Percentiles rank a stretch among this genome's conserved stretches.
These are phyloP conservation scores for Upupa epops DNA, from an alignment of 2,113 vertebrate species.

Conservation along the genomic window DNA sequence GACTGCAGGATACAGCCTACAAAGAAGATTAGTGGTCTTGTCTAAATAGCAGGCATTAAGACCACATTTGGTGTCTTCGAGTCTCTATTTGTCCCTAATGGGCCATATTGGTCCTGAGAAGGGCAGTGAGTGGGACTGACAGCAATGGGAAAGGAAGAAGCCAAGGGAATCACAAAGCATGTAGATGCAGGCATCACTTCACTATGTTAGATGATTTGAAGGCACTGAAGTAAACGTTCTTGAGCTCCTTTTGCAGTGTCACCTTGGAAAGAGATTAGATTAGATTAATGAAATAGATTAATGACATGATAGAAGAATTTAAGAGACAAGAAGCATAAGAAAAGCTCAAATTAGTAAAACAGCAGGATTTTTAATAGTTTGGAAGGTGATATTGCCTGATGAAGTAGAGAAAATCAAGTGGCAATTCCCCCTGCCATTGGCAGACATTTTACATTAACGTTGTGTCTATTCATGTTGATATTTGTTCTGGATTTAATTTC, in stretches of 20 bases:
- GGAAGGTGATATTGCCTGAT: neutral
- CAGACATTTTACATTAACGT: neutral
- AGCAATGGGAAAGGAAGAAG: neutral
- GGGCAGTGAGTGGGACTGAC: neutral
- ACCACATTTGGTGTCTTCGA: neutral
- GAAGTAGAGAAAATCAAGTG: neutral
- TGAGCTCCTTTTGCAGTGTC: slow-evolving; percentile 10
- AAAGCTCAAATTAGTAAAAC: neutral
- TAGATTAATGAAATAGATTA: slow-evolving; percentile 50
- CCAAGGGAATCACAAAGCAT: neutral
- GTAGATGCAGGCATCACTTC: rapidly evolving
- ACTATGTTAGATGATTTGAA: neutral
- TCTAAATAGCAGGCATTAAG: slow-evolving; percentile 1
- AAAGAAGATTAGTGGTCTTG: neutral
- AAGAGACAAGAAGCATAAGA: neutral
- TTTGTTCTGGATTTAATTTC: slow-evolving; percentile 32
- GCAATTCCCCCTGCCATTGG: neutral
- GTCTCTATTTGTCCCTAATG: neutral
- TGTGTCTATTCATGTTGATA: neutral
- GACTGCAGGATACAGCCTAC: neutral
- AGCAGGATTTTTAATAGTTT: neutral
- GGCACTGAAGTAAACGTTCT: neutral
- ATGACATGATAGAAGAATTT: slow-evolving; percentile 11
- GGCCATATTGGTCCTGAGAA: neutral
- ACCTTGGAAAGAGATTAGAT: slow-evolving; percentile 45